phyloP scores from a whole-genome alignment of 2,888 invertebrate genomes.

The Cistogaster globosa region DNA sequence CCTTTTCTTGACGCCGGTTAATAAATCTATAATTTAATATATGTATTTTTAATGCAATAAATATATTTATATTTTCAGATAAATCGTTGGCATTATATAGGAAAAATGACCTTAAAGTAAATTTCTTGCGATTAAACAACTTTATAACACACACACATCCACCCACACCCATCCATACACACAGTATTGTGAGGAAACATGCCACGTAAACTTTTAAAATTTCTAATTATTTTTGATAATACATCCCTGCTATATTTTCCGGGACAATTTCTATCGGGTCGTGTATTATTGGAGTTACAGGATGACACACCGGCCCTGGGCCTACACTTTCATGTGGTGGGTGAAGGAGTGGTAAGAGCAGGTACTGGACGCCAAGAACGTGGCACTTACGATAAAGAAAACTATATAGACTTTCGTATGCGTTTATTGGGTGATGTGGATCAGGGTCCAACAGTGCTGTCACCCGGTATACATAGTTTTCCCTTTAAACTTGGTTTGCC shows the following conservation, averaged over 20 bases:
- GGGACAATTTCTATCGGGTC: slow-evolving; percentile 95
- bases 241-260: slow-evolving; percentile 96
- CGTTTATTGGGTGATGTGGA: slow-evolving; percentile 93
- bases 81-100: slow-evolving; percentile 10
- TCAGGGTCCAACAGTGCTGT: slow-evolving; percentile 91
- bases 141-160: neutral
- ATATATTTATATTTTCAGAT: slow-evolving; percentile 35
- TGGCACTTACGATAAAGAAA: slow-evolving; percentile 92
- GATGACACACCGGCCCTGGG: slow-evolving; percentile 96
- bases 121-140: neutral
- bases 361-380: slow-evolving; percentile 92
- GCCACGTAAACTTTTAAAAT: slow-evolving; percentile 95
- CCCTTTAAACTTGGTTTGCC: slow-evolving; percentile 96
- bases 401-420: slow-evolving; percentile 97
- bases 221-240: slow-evolving; percentile 96
- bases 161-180: neutral
- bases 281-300: slow-evolving; percentile 95
- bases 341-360: slow-evolving; percentile 95
- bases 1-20: no score
- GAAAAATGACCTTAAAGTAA: slow-evolving; percentile 48
- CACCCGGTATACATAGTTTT: slow-evolving; percentile 97
- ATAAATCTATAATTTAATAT: neutral
- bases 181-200: slow-evolving; percentile 82
- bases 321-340: slow-evolving; percentile 96
- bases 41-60: no score